These are phyloP conservation scores for Neomorphus geoffroyi DNA, from an alignment of 2,797 vertebrate genomes.

Conservation along the genomic window DNA sequence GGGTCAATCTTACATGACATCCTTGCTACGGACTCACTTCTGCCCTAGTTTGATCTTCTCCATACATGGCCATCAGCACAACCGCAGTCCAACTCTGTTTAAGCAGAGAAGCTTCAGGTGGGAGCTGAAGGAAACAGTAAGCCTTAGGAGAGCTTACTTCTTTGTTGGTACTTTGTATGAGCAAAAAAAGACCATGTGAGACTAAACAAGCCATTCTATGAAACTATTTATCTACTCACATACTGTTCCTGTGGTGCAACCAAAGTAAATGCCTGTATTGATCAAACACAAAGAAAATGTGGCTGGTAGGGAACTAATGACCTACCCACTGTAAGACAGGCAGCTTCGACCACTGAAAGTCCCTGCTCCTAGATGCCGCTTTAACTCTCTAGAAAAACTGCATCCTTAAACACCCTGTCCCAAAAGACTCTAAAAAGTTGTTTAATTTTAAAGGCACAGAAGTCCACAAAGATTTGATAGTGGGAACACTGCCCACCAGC, in stretches of 20 bases:
- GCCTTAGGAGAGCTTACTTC: neutral
- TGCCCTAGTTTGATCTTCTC: neutral
- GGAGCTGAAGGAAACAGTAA: neutral
- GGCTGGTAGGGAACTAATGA: neutral
- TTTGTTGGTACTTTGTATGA: neutral
- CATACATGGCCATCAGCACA: accelerated
- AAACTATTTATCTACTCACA: neutral
- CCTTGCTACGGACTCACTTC: neutral
- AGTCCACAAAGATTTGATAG: neutral
- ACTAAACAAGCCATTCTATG: neutral
- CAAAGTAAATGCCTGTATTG: neutral
- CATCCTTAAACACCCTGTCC: neutral
- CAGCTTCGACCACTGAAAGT: neutral
- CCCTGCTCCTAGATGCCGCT: neutral
- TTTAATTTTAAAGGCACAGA: neutral
- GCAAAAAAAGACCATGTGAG: neutral
- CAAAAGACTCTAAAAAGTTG: neutral
- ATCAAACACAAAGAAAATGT: neutral
- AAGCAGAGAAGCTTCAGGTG: neutral
- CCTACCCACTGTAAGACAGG: neutral
- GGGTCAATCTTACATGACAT: neutral
- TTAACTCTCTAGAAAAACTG: neutral
- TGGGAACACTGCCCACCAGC: neutral
- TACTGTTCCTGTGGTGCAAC: neutral
- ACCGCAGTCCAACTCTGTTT: neutral